Conservation (phyloP, 2,113 vertebrate species). For the Nanorana parkeri region DNA sequence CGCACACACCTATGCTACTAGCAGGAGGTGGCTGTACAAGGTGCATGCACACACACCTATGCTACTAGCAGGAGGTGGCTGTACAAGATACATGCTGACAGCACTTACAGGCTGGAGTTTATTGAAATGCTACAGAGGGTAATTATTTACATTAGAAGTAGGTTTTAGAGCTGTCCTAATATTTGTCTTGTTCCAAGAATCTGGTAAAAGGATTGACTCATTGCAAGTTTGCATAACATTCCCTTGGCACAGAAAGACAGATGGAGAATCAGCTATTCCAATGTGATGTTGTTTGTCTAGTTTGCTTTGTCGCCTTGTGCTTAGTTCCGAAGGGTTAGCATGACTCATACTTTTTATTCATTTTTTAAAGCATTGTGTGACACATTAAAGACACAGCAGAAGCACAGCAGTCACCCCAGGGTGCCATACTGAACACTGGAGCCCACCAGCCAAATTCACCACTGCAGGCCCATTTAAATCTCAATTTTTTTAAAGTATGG, state of each 20-base stretch:
- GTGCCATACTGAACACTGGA: too few relatives aligned
- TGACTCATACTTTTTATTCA: too few relatives aligned
- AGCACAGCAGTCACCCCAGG: too few relatives aligned
- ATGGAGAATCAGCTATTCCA: not conserved
- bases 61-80: conserved; percentile 8
- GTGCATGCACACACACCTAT: conserved; percentile 27
- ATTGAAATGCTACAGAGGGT: not conserved
- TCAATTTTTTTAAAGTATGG: too few relatives aligned
- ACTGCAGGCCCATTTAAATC: too few relatives aligned
- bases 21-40: not conserved
- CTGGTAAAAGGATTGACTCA: not conserved
- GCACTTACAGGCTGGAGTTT: not conserved
- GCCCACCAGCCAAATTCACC: too few relatives aligned
- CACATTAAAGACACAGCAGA: too few relatives aligned
- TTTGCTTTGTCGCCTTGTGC: too few relatives aligned
- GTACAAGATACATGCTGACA: conserved; percentile 14
- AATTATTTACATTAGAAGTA: conserved; percentile 18
- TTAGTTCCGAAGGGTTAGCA: too few relatives aligned
- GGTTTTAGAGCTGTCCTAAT: conserved; percentile 3
- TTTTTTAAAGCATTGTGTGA: too few relatives aligned
- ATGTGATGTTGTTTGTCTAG: not conserved
- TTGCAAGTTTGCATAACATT: not conserved
- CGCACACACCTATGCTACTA: conserved; percentile 21
- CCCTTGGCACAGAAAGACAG: not conserved
- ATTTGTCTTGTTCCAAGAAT: conserved; percentile 20